A percentile compares a stretch with the other conserved stretches of the same genome.
Conservation (phyloP, 2,113 vertebrate species). For the Carettochelys insculpta region DNA sequence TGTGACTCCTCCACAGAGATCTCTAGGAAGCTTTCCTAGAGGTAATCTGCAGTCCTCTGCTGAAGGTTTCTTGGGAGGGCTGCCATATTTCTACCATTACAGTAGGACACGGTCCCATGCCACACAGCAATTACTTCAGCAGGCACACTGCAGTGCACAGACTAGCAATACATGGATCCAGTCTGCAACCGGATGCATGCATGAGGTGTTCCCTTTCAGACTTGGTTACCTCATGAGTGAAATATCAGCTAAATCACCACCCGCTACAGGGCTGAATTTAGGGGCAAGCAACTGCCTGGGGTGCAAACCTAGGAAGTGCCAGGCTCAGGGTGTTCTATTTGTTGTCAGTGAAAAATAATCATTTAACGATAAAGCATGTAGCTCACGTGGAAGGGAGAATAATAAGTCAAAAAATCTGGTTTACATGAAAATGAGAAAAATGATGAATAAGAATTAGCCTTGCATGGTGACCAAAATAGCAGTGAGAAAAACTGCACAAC, state of each 20-base stretch:
- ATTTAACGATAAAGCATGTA: no score
- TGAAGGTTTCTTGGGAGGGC: background rate
- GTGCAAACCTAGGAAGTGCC: no score
- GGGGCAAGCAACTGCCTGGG: no score
- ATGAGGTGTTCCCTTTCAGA: background rate
- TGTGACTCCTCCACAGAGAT: background rate
- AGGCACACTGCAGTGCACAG: background rate
- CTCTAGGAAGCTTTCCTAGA: background rate
- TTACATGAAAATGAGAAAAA: no score
- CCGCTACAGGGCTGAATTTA: no score
- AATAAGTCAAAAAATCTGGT: no score
- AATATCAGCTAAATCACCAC: background rate
- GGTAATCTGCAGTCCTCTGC: background rate
- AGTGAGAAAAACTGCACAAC: no score
- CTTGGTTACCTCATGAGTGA: background rate
- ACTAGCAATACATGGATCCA: background rate
- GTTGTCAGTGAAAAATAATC: no score
- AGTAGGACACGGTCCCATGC: background rate
- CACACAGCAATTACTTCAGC: background rate
- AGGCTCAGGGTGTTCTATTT: no score
- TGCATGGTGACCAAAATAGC: no score
- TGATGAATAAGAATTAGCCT: no score
- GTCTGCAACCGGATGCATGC: background rate
- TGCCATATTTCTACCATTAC: background rate
- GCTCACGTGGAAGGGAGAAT: no score